phyloP scores from a whole-genome alignment of 2,888 invertebrate genomes.

The Drosophila falleni region DNA sequence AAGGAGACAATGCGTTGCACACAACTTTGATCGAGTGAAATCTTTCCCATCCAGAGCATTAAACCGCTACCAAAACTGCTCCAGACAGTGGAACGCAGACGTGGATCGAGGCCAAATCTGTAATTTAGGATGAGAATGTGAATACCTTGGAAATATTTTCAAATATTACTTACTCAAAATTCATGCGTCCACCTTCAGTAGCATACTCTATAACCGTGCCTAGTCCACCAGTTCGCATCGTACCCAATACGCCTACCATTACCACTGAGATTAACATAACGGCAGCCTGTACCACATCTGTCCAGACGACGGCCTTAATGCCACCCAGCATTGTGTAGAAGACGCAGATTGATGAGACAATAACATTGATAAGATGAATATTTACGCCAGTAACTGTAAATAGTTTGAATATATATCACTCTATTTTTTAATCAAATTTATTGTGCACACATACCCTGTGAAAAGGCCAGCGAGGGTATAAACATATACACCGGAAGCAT shows the following conservation, averaged over 20 bases:
- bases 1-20: constrained; percentile 90
- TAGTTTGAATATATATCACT: not conserved
- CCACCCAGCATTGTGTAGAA: constrained; percentile 87
- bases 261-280: constrained; percentile 85
- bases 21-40: constrained; percentile 90
- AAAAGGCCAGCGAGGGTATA: constrained; percentile 83
- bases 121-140: not conserved
- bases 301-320: constrained; percentile 87
- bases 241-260: constrained; percentile 84
- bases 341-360: constrained; percentile 87
- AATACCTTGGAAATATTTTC: no score
- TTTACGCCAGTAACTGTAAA: constrained; percentile 87
- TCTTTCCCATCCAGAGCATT: constrained; percentile 88
- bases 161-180: constrained; percentile 85
- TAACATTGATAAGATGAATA: constrained; percentile 86
- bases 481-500: constrained; percentile 83
- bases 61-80: constrained; percentile 88
- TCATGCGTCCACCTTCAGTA: constrained; percentile 82
- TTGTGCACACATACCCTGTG: constrained; percentile 76
- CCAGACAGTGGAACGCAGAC: constrained; percentile 89
- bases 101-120: constrained; percentile 88
- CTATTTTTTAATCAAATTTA: not conserved
- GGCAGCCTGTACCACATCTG: constrained; percentile 86
- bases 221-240: constrained; percentile 84
- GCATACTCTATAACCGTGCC: constrained; percentile 83